These are phyloP conservation scores for Albula goreensis DNA, from an alignment of 2,113 vertebrate species.

Conservation along the genomic window DNA sequence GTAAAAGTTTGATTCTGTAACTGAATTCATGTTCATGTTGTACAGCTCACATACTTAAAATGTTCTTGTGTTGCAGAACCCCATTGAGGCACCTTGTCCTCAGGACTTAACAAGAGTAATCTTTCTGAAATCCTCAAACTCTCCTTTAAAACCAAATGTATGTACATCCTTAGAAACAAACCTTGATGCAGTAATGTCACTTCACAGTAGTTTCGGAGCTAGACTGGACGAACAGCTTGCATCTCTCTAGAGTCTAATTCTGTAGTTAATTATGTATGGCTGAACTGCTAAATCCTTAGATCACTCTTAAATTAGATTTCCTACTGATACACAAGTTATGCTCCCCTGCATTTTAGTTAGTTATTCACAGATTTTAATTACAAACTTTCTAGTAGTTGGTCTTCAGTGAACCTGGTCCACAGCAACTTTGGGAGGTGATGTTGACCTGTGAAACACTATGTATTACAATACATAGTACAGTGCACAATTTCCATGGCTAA, in stretches of 20 bases:
- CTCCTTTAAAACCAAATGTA: neutral
- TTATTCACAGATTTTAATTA: too few species aligned
- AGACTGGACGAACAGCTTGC: neutral
- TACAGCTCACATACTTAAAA: neutral
- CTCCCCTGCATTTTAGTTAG: neutral
- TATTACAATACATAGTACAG: too few species aligned
- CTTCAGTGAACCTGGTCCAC: too few species aligned
- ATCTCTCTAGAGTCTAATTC: neutral
- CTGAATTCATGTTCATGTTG: neutral
- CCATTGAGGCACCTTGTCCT: slow-evolving; percentile 14
- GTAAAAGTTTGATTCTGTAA: neutral
- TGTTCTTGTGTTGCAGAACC: neutral
- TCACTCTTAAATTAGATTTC: neutral
- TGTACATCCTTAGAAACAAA: neutral
- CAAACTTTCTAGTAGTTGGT: too few species aligned
- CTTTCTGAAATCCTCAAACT: too few species aligned
- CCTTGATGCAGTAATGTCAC: neutral
- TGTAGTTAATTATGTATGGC: neutral
- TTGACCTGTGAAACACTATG: too few species aligned
- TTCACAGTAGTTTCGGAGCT: neutral
- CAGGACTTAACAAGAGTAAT: neutral
- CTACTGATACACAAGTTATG: neutral
- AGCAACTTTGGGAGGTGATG: too few species aligned
- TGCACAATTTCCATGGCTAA: too few species aligned
- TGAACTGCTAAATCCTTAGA: neutral